These are phyloP conservation scores for Malacoraja senta DNA, from an alignment of 2,797 vertebrate genomes.

Conservation along the genomic window DNA sequence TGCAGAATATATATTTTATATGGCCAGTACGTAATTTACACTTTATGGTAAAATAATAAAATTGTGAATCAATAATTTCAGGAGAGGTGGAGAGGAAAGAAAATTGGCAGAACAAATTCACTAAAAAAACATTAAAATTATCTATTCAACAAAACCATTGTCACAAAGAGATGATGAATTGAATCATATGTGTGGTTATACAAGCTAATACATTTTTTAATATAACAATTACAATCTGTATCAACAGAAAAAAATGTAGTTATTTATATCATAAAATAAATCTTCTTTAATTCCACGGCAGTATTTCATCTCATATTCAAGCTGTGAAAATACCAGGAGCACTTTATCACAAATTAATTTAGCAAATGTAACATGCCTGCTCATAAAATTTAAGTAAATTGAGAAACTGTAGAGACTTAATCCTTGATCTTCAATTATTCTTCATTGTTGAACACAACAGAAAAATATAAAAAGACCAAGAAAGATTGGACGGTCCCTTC, in stretches of 20 bases:
- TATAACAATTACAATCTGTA: conserved; percentile 54
- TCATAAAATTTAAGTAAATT: conserved; percentile 61
- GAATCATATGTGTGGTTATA: not conserved
- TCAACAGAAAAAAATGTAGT: conserved; percentile 56
- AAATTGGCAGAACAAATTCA: not conserved
- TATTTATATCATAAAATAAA: conserved; percentile 62
- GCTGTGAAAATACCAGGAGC: conserved; percentile 54
- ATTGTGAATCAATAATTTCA: not conserved
- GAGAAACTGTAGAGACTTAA: conserved; percentile 56
- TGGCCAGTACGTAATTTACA: not conserved
- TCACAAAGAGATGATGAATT: not conserved
- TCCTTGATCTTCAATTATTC: conserved; percentile 56
- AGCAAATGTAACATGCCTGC: conserved; percentile 57
- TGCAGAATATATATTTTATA: not conserved
- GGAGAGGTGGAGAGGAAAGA: not conserved
- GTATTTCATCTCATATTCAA: conserved; percentile 60
- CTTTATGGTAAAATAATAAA: not conserved
- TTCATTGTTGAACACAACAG: conserved; percentile 48
- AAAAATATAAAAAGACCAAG: conserved; percentile 41
- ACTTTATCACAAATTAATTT: conserved; percentile 63
- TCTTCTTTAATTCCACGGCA: conserved; percentile 52
- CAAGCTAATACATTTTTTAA: not conserved
- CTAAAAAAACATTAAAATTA: not conserved
- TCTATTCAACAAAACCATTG: not conserved
- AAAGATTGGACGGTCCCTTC: conserved; percentile 10